Evolutionary conservation across 37 sponge, comb jelly and placozoan species (phyloP).

Genomic region (Dysidea cf. avara): DNA sequence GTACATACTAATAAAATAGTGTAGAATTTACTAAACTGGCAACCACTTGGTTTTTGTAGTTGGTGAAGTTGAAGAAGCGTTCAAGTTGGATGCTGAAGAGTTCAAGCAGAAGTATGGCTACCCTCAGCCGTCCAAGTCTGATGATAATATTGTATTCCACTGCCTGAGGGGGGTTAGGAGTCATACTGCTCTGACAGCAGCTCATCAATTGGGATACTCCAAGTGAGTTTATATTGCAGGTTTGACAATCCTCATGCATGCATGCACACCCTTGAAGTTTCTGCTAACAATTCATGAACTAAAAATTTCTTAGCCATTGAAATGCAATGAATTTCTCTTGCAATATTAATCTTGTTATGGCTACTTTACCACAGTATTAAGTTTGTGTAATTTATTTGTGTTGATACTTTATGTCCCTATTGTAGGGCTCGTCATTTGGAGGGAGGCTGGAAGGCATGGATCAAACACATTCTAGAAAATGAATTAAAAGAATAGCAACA

Average conservation of each 20-base stretch:
- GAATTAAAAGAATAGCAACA: too few species aligned
- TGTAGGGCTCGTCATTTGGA: too few species aligned
- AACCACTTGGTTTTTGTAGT: conserved; percentile 27
- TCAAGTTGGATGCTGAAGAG: conserved; percentile 34
- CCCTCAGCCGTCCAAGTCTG: conserved; percentile 42
- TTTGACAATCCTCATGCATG: neutral
- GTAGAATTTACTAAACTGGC: neutral
- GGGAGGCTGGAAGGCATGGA: too few species aligned
- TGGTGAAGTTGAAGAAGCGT: conserved; percentile 69
- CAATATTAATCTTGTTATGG: too few species aligned
- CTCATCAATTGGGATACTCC: conserved; percentile 66
- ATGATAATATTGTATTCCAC: conserved; percentile 63
- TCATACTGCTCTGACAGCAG: conserved; percentile 58
- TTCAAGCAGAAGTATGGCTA: conserved; percentile 56
- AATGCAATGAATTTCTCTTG: too few species aligned
- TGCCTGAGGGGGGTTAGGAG: conserved; percentile 77
- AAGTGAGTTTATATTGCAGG: conserved; percentile 42
- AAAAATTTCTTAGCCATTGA: too few species aligned
- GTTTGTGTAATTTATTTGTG: too few species aligned
- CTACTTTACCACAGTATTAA: too few species aligned
- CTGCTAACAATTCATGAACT: too few species aligned
- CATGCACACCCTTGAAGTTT: too few species aligned
- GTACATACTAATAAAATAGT: neutral
- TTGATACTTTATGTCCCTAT: too few species aligned
- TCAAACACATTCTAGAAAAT: too few species aligned